These are phyloP conservation scores for Amiota mariae DNA, from an alignment of 2,888 invertebrate species.

Conservation along the genomic window DNA sequence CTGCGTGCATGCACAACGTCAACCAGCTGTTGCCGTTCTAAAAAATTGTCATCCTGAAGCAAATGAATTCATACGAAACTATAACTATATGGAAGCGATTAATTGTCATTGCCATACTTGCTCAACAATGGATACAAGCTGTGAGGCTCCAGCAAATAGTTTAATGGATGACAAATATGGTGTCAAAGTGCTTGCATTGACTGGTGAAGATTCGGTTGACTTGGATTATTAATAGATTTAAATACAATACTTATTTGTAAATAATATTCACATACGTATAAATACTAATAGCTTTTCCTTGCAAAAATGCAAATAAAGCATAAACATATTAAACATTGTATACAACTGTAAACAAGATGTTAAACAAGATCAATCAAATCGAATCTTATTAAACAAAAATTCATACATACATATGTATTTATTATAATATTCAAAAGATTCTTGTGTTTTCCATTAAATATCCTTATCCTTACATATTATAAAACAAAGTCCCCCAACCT, in stretches of 20 bases:
- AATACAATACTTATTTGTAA: too few relatives aligned
- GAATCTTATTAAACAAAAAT: too few relatives aligned
- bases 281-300: neutral
- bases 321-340: conserved; percentile 10
- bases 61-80: conserved; percentile 75
- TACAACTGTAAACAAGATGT: conserved; percentile 13
- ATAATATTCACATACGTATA: too few relatives aligned
- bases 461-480: too few relatives aligned
- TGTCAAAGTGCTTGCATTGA: conserved; percentile 66
- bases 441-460: too few relatives aligned
- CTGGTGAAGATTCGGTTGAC: conserved; percentile 67
- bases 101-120: conserved; percentile 84
- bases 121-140: conserved; percentile 81
- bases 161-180: conserved; percentile 65
- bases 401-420: too few relatives aligned
- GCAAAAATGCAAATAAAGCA: conserved; percentile 33
- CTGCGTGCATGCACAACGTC: conserved; percentile 83
- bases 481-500: too few relatives aligned
- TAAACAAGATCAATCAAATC: neutral
- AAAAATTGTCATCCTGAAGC: conserved; percentile 85
- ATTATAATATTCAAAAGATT: too few relatives aligned
- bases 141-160: conserved; percentile 77
- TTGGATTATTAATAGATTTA: conserved; percentile 66
- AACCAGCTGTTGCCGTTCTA: conserved; percentile 79
- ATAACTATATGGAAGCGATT: conserved; percentile 85